Base-by-base conservation (phyloP, 2,797 vertebrate species). In the Crossoptilon crossoptilon region DNA sequence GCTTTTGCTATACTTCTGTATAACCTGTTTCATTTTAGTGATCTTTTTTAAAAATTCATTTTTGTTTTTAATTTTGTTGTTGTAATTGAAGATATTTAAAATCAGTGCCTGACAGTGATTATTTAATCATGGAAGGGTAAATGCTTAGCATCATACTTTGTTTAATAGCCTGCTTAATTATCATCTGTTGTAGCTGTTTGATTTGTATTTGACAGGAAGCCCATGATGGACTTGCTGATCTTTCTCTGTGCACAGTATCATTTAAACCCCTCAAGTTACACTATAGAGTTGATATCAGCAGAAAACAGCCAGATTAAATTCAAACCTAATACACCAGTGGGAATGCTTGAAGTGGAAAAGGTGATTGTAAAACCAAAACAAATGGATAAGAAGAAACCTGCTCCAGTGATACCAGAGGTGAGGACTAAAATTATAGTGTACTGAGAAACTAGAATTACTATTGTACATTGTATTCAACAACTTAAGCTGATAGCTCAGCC, bases 141-240 rank as follows among this genome's bases (percentile, higher is more conserved):
- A 82, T 70, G 41, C 79, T 91, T 48, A 83, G 46, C 51, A 66
- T 24, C 43, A 27, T 0, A 0, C 64, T 84, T 89, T 94, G 31
- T 67, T 77, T 53, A 74, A 33, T n/a, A 74, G 41, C 16, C 43
- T 94, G 63, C 64, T 75, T 91, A 94, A 93, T 93, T 92, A 44
- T 92, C 26, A 31, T 72, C n/a, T 86, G 11, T 85, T 84, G 39
- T 88, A 79, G 90, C 24, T 68, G 39, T 71, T 41, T 55, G 19
- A 94, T 74, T 95, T 95, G 39, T 95, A 91, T 97, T 97, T 93
- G 73, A 35, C 97, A 99, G 99, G 97, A 99, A 99, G 96, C 99
- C 99, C 39, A 97, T 99, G 96, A 99, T 99, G 99, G 99, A 99
- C 97, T 97, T 99, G 49, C 90, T 99, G 74, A 98, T 99, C 90